Evolutionary conservation across 1,140 invertebrate species (phyloP), one percentile per base, ranked within the genome.

Genomic region (Eciton burchellii): DNA sequence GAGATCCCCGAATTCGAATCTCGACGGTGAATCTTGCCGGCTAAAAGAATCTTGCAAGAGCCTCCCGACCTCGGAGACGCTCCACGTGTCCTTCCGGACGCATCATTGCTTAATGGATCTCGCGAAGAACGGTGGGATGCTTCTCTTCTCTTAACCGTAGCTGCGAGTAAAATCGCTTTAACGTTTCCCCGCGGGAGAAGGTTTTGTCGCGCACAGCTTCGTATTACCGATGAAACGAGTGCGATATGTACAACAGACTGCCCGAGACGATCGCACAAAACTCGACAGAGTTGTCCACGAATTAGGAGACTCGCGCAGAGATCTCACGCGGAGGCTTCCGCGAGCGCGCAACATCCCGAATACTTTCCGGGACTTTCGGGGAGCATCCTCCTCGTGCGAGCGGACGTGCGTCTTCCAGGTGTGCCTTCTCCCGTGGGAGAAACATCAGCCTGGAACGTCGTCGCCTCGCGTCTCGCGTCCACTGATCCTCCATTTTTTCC

Each of bases 391-490:
- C n/a, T 9, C 3, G 26, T 1, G 62, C 45, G n/a, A 77, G 54
- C 35, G 54, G 68, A 77, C 54, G 62, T n/a, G n/a, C n/a, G n/a
- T n/a, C n/a, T 16, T 21, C 21, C 2, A 16, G 49, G 43, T 21
- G 43, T 29, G 26, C 19, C 56, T 77, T 68, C 29, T 56, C 66
- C 43, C 21, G 1, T 35, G 16, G 24, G 3, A n/a, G n/a, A 54
- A 66, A n/a, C 12, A 35, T 35, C 6, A n/a, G 21, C 11, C 47
- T 14, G 6, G 43, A 14, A 60, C 24, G 9, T 41, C 57, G 56
- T 43, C 43, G 41, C 19, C 54, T 52, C 73, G 73, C 73, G n/a
- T 62, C 66, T 66, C 35, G 73, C n/a, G n/a, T n/a, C n/a, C n/a
- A n/a, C n/a, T 47, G 0, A 47, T 54, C 73, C 16, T 12, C 45